Evolutionary conservation across 2,113 vertebrate species (phyloP).

Genomic region (Brachyistius frenatus): DNA sequence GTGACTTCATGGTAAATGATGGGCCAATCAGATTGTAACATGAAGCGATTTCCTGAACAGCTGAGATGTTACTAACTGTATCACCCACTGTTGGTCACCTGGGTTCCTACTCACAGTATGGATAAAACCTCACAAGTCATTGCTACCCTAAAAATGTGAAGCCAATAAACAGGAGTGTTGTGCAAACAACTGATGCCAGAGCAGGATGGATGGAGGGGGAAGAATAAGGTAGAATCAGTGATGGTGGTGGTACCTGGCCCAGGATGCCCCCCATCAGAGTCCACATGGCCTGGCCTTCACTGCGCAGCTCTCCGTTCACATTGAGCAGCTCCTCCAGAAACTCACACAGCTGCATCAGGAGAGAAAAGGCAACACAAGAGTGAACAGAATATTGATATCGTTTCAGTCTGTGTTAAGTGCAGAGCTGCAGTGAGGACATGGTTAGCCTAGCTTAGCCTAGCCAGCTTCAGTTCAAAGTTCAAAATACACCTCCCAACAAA

Average conservation of each 20-base stretch:
- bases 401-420: too few relatives aligned
- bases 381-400: too few relatives aligned
- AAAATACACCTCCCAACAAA: too few relatives aligned
- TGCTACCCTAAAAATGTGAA: constrained; percentile 22
- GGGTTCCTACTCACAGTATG: too few relatives aligned
- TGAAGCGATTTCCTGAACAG: constrained; percentile 81
- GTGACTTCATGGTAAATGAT: constrained; percentile 81
- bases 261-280: constrained; percentile 92
- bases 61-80: constrained; percentile 42
- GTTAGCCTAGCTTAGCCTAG: too few relatives aligned
- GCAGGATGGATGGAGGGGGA: background rate
- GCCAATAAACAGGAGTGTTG: constrained; percentile 9
- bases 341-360: constrained; percentile 89
- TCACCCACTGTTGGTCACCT: constrained; percentile 6
- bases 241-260: constrained; percentile 89
- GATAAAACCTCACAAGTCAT: background rate
- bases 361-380: constrained; percentile 10
- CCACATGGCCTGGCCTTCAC: constrained; percentile 95
- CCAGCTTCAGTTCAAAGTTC: too few relatives aligned
- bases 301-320: constrained; percentile 91
- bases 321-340: constrained; percentile 96
- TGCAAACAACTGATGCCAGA: too few relatives aligned
- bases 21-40: constrained; percentile 84
- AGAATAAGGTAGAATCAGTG: background rate
- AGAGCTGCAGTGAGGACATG: too few relatives aligned